Base-by-base conservation (phyloP, 2,113 vertebrate genomes). In the Chaetodon auriga region DNA sequence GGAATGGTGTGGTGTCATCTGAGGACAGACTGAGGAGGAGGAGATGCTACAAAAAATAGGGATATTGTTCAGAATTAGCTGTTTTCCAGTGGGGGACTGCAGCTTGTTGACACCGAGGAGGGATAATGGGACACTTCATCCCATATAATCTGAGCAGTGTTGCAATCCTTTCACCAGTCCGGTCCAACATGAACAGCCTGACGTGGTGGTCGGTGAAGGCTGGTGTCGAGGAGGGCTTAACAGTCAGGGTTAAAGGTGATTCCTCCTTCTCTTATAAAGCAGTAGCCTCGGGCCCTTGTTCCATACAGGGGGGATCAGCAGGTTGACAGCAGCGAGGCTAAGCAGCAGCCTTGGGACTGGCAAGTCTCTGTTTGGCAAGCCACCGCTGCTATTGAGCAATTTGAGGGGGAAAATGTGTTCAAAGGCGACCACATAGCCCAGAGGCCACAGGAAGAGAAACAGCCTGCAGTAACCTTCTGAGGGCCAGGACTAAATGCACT, bases 41-140 rank as follows among this genome's bases (percentile, higher is more conserved):
- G 84, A 78, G 48, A 13, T 30, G 62, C 9, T 41, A 14, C 51
- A 84, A 65, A 87, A 89, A 91, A 90, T 62, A 77, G 87, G 51
- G 76, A 85, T 87, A 90, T 90, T 92, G 91, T 92, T 92, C 80
- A 53, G 23, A 83, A 68, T 77, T 10, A 79, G 82, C 83, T 78
- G 80, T 83, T 89, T 92, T 91, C 92, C 89, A 81, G 0, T 85
- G 84, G 57, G 83, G 90, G 90, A 77, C 70, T 77, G 80, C 76
- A 75, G 85, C 77, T 75, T 69, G 79, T 69, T 80, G 79, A 81
- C 80, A 89, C 70, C 10, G 43, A 81, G 78, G 78, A 87, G 74
- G 77, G 45, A 92, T 86, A 90, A 92, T 84, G 80, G 85, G 75
- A 81, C 76, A 85, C 76, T 85, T 90, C 73, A 87, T 85, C 55